These are phyloP conservation scores for Nomada goodeniana DNA, from an alignment of 2,888 invertebrate species.

Conservation along the genomic window DNA sequence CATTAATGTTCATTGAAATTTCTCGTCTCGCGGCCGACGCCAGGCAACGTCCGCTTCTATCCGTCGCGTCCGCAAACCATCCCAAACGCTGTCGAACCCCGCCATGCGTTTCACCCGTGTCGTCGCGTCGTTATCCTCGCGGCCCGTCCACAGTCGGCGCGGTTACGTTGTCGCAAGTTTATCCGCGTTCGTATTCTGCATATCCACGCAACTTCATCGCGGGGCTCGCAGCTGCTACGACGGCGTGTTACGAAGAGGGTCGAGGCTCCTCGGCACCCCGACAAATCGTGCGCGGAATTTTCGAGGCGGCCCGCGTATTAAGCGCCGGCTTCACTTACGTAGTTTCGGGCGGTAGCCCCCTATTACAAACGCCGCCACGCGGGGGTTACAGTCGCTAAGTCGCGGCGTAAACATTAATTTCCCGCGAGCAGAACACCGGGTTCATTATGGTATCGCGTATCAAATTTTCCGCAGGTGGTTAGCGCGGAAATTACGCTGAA, in stretches of 20 bases:
- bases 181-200: constrained; percentile 45
- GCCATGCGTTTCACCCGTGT: background rate
- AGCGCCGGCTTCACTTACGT: constrained; percentile 36
- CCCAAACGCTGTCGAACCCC: background rate
- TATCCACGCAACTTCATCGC: constrained; percentile 41
- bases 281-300: constrained; percentile 64
- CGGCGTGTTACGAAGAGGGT: constrained; percentile 4
- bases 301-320: constrained; percentile 54
- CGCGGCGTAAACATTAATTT: constrained; percentile 66
- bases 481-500: constrained; percentile 43
- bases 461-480: constrained; percentile 61
- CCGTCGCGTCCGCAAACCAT: background rate
- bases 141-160: constrained; percentile 25
- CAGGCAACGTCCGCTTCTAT: background rate
- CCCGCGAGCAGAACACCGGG: constrained; percentile 37
- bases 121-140: constrained; percentile 16
- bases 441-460: constrained; percentile 60
- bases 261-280: constrained; percentile 22
- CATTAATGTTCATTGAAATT: no score
- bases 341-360: background rate
- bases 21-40: no score
- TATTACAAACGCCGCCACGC: background rate
- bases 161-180: constrained; percentile 33
- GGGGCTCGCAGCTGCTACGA: constrained; percentile 17
- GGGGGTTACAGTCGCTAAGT: constrained; percentile 49